phyloP scores from a whole-genome alignment of 2,888 invertebrate species.

The Drosophila macrospina region DNA sequence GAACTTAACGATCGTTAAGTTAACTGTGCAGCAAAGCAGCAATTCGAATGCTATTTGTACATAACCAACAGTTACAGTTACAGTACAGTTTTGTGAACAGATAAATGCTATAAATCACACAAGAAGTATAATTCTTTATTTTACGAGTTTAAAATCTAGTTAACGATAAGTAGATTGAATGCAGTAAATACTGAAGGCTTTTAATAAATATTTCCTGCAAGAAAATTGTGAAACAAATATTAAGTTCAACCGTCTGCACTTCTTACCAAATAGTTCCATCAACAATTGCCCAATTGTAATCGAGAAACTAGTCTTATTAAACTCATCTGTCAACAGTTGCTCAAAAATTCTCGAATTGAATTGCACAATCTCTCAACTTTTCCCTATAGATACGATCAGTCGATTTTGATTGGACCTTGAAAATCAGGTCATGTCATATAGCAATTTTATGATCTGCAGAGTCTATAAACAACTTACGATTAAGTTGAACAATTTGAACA shows the following conservation, averaged over 20 bases:
- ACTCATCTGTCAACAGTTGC: constrained; percentile 1
- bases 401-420: constrained; percentile 38
- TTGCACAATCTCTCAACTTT: constrained; percentile 8
- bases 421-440: constrained; percentile 49
- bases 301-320: not conserved
- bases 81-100: too few relatives aligned
- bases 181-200: too few relatives aligned
- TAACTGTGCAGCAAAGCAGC: not conserved
- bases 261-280: not conserved
- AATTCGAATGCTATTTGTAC: too few relatives aligned
- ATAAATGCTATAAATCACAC: too few relatives aligned
- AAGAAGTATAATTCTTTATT: too few relatives aligned
- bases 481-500: constrained; percentile 38
- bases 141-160: too few relatives aligned
- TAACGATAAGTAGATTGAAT: too few relatives aligned
- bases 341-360: not conserved
- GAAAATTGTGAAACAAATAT: too few relatives aligned
- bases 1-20: not conserved
- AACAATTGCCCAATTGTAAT: not conserved
- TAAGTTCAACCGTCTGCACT: too few relatives aligned
- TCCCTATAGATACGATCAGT: not conserved
- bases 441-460: constrained; percentile 37
- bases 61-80: too few relatives aligned
- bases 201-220: too few relatives aligned
- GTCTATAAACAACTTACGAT: constrained; percentile 55